Evolutionary conservation across 2,888 invertebrate species (phyloP).

Genomic region (Caenorhabditis afra): DNA sequence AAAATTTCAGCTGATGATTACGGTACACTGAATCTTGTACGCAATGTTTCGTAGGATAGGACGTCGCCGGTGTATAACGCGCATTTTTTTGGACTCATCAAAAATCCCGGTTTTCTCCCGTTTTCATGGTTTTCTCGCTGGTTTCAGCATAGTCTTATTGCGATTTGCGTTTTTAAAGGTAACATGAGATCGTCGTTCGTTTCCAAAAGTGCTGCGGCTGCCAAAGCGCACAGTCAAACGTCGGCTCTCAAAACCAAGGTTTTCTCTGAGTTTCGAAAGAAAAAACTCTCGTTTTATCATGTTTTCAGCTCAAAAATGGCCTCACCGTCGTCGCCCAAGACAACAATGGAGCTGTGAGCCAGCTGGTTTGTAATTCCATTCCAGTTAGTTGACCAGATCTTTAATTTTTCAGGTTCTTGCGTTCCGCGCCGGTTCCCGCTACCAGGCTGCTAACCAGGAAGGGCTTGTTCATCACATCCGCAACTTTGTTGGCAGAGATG

Average conservation of each 20-base stretch:
- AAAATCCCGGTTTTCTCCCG: not conserved
- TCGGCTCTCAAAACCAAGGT: conserved; percentile 36
- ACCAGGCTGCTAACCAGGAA: conserved; percentile 87
- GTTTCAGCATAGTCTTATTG: not conserved
- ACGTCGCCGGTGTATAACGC: too few relatives aligned
- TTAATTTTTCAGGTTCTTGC: conserved; percentile 84
- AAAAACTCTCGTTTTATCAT: too few relatives aligned
- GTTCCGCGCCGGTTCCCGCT: conserved; percentile 89
- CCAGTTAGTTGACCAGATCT: not conserved
- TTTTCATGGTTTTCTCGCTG: not conserved
- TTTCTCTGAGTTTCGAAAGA: not conserved
- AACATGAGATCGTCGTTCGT: conserved; percentile 53
- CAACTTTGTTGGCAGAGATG: conserved; percentile 86
- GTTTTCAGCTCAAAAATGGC: conserved; percentile 82
- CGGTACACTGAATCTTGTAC: too few relatives aligned
- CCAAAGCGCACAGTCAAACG: conserved; percentile 1
- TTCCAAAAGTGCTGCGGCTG: conserved; percentile 31
- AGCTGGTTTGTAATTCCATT: conserved; percentile 64
- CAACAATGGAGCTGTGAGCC: conserved; percentile 86
- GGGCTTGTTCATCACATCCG: conserved; percentile 90
- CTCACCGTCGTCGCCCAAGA: conserved; percentile 88
- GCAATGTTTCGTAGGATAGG: too few relatives aligned
- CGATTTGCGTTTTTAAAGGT: conserved; percentile 19
- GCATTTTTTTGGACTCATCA: too few relatives aligned
- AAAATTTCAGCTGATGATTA: too few relatives aligned